Evolutionary conservation across 2,113 vertebrate genomes (phyloP), one percentile per base, ranked within the genome.

Genomic region (Telmatochromis bifrenatus): DNA sequence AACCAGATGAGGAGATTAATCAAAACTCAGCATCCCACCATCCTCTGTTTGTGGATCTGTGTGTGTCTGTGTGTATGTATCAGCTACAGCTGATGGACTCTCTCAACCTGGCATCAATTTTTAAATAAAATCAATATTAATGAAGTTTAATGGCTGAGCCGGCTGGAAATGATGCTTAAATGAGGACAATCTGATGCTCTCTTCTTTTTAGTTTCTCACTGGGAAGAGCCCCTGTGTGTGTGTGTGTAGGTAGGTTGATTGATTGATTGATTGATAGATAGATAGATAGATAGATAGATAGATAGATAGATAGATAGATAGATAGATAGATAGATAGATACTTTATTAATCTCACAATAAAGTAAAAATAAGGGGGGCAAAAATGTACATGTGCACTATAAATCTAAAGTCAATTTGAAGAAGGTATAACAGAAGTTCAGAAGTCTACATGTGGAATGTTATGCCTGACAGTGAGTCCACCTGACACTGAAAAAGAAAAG

Each of bases 51-150:
- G 31, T 58, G 19, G 6, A 13, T 53, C 56, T 70, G 91, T 65
- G 79, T 77, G 56, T 83, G 62, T 56, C 33, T 55, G 33, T 54
- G 84, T 86, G 79, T 51, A 56, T 37, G 87, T 65, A 70, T 83
- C 31, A 84, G 47, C 37, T 51, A 23, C 68, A 58, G 81, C 58
- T 84, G 85, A 90, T 83, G 84, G 70, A 84, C 83, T 75, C 58
- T 89, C 75, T 85, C 86, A 84, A 93, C 91, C 81, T 91, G 70
- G 54, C 88, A 90, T 92, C 14, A 88, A 91, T 94, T 88, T 91
- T 90, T 83, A 88, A 88, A 93, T 84, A 37, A 85, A 91, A 91
- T 94, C 86, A 90, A 95, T 92, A 93, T 90, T 88, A 91, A 95
- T 93, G 92, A 51, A 10, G 80, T 82, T 89, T 75, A 88, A 89